phyloP scores from a whole-genome alignment of 2,113 vertebrate species.

The Aptenodytes forsteri region DNA sequence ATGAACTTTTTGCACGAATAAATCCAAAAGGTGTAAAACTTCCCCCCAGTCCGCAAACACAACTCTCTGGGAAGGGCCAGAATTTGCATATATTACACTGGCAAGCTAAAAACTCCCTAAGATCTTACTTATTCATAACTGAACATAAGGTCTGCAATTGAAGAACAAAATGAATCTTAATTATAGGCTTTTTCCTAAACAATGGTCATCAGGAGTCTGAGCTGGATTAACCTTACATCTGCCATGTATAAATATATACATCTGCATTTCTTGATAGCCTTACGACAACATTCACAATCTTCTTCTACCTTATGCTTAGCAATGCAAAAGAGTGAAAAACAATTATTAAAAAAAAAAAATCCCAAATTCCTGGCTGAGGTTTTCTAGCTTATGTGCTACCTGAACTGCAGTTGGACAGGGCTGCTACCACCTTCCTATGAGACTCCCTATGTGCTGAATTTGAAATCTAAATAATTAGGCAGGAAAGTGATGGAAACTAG shows the following conservation, averaged over 20 bases:
- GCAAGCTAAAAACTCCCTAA: neutral
- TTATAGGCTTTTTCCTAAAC: neutral
- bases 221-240: neutral
- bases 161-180: neutral
- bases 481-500: neutral
- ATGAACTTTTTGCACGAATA: neutral
- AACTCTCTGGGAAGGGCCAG: neutral
- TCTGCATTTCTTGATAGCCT: neutral
- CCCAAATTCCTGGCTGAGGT: neutral
- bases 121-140: neutral
- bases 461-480: neutral
- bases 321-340: neutral
- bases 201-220: neutral
- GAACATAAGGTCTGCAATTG: neutral
- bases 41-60: neutral
- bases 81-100: accelerated
- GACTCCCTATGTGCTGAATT: neutral
- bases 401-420: neutral
- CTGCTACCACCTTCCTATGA: neutral
- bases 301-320: neutral
- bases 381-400: neutral
- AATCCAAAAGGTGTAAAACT: neutral
- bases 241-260: neutral
- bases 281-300: neutral
- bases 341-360: neutral